Evolutionary conservation across 2,888 invertebrate species (phyloP).

Genomic region (Chalcis sispes): DNA sequence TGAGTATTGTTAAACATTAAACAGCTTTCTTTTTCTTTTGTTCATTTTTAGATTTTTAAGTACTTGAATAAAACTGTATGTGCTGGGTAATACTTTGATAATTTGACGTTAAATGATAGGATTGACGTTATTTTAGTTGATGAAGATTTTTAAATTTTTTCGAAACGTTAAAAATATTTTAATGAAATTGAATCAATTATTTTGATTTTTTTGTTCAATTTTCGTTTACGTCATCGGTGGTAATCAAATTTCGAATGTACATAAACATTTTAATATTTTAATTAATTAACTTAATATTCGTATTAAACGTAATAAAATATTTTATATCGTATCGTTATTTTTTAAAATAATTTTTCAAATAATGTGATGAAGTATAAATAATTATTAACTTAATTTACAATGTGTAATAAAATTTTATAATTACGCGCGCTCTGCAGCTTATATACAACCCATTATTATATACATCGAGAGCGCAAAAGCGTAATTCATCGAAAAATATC

Average conservation of each 20-base stretch:
- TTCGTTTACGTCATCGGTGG: too few species aligned
- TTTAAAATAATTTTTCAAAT: not conserved
- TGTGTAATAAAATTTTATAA: not conserved
- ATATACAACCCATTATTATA: too few species aligned
- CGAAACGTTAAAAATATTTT: too few species aligned
- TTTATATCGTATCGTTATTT: too few species aligned
- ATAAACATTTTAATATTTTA: not conserved
- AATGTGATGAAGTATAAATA: not conserved
- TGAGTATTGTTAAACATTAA: slow-evolving; percentile 74
- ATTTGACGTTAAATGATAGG: not conserved
- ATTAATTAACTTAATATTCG: not conserved
- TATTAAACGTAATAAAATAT: too few species aligned
- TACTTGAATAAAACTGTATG: too few species aligned
- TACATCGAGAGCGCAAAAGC: too few species aligned
- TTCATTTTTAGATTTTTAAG: not conserved
- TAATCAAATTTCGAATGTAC: too few species aligned
- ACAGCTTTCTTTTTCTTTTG: not conserved
- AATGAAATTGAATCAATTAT: too few species aligned
- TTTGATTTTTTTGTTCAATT: not conserved
- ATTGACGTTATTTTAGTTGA: too few species aligned
- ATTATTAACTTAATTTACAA: not conserved
- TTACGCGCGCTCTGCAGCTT: not conserved
- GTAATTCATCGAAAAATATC: slow-evolving; percentile 15
- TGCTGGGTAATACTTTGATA: not conserved
- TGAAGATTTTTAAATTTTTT: not conserved